Conservation (phyloP, 2,888 invertebrate genomes). For the Bruchidius siliquastri region DNA sequence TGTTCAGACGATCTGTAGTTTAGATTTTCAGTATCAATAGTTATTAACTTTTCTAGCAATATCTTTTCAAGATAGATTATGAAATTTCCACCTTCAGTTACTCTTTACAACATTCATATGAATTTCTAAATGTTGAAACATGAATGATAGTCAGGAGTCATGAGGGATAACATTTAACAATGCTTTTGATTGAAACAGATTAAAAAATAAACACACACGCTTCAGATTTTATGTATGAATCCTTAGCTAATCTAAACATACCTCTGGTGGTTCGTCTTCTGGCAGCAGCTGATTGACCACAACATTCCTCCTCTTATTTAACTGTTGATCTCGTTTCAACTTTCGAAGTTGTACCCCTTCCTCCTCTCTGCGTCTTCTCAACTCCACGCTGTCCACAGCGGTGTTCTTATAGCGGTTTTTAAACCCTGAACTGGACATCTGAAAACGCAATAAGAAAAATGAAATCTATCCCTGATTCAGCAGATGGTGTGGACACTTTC, state of each 20-base stretch:
- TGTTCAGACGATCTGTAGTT: too few relatives aligned
- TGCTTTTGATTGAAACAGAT: too few relatives aligned
- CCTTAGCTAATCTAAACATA: conserved; percentile 21
- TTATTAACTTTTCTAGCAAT: too few relatives aligned
- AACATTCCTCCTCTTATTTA: conserved; percentile 90
- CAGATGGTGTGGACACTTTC: not conserved
- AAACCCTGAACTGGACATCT: conserved; percentile 80
- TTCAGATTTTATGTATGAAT: not conserved
- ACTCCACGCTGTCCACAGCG: conserved; percentile 85
- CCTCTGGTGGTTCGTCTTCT: conserved; percentile 47
- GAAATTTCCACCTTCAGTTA: too few relatives aligned
- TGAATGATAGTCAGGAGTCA: too few relatives aligned
- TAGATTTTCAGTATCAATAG: too few relatives aligned
- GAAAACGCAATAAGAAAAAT: conserved; percentile 20
- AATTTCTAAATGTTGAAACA: too few relatives aligned
- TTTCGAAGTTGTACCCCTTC: conserved; percentile 94
- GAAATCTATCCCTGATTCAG: not conserved
- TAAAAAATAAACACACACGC: too few relatives aligned
- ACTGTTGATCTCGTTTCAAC: conserved; percentile 91
- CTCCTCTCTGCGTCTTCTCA: conserved; percentile 88
- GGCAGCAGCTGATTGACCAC: conserved; percentile 41
- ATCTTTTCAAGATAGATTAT: too few relatives aligned
- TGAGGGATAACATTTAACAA: too few relatives aligned
- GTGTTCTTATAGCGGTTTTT: conserved; percentile 93
- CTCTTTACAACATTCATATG: too few relatives aligned